Conservation (phyloP, 2,888 invertebrate genomes). For the Clunio marinus region DNA sequence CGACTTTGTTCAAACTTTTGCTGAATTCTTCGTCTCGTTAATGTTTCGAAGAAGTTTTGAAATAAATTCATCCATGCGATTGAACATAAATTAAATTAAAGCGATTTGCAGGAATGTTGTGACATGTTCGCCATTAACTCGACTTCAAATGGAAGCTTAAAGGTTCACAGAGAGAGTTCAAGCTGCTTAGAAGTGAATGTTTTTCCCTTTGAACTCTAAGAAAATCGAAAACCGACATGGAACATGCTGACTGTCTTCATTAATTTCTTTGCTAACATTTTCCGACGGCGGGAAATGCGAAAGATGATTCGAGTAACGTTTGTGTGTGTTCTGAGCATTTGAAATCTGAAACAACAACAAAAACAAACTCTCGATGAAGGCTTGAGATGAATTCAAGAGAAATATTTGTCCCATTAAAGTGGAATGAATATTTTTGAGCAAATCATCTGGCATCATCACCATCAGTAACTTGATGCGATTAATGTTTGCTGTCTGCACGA, state of each 20-base stretch:
- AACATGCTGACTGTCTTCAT: constrained; percentile 18
- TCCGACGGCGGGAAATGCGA: background rate
- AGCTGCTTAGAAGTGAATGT: background rate
- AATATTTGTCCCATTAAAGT: background rate
- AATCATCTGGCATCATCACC: constrained; percentile 14
- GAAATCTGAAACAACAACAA: background rate
- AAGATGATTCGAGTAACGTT: background rate
- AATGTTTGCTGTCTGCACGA: background rate
- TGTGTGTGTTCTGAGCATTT: background rate
- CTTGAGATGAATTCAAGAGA: background rate
- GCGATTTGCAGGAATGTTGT: constrained; percentile 13
- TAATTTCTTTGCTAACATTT: background rate
- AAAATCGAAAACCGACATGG: background rate
- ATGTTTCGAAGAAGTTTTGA: too few relatives aligned
- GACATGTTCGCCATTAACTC: background rate
- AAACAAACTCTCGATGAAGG: background rate
- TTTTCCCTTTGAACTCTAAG: background rate
- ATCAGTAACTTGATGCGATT: background rate
- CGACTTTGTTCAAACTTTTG: background rate
- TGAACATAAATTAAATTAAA: constrained; percentile 11
- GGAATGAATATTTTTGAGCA: constrained; percentile 12
- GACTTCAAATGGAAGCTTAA: background rate
- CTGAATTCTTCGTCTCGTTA: background rate
- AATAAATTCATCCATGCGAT: too few relatives aligned
- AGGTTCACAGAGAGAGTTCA: background rate